Base-by-base conservation (phyloP, 2,797 vertebrate species). In the Premnoplex brunnescens region DNA sequence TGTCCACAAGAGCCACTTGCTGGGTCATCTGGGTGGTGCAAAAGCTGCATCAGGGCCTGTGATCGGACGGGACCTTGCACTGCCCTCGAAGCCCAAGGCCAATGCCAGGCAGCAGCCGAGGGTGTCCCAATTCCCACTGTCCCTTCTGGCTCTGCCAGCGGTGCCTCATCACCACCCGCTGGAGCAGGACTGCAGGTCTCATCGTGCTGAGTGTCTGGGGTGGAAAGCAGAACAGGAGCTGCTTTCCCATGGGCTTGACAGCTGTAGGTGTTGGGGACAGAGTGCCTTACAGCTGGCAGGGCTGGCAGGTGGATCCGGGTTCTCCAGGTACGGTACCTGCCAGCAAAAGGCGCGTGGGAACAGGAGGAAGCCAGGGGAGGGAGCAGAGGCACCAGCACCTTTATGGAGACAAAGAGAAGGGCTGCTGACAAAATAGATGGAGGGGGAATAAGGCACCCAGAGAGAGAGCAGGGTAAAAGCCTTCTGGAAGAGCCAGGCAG, bases 111-210 rank as follows among this genome's bases (percentile, higher is more conserved):
- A 15, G 17, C 6, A 3, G 48, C n/a, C 0, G 0, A 54, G n/a
- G 28, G 14, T 19, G 6, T 37, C 3, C 2, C 0, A 1, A 24
- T 51, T 43, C 15, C 23, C 5, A 0, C 8, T 0, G 0, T 10
- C 44, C 44, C n/a, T 27, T 55, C 76, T 54, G 9, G 26, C 76
- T 39, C 34, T 54, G 54, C 20, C 76, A 22, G 51, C 1, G 27
- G 11, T 22, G 27, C 66, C 77, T 24, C 52, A 3, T 16, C 56
- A 16, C 20, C 10, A 20, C 5, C 14, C 55, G 3, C 28, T 2
- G 6, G 34, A 30, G 6, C 43, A 5, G 0, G 3, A 24, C 11
- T 30, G 18, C 59, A n/a, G 16, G 11, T 18, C 34, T 39, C 19
- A 7, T 5, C 1, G 0, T 0, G 1, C 1, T 28, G 55, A 39